A percentile compares a stretch with the other conserved stretches of the same genome.
These are phyloP conservation scores for Chlorodrepanis virens DNA, from an alignment of 2,113 vertebrate species.

Conservation along the genomic window DNA sequence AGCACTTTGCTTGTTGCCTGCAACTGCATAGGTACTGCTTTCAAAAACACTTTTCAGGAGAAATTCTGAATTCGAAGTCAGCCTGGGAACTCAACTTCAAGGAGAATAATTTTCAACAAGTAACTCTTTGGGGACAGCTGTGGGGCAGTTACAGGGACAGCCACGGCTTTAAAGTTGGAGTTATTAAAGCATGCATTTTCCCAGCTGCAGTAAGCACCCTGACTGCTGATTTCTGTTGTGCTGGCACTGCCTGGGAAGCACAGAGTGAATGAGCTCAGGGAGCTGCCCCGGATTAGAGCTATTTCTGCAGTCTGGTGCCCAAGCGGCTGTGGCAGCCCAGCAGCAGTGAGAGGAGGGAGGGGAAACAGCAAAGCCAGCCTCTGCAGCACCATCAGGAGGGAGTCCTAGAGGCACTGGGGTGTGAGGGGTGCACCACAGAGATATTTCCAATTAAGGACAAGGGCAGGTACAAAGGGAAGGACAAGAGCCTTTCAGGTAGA, in stretches of 20 bases:
- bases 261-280: accelerated
- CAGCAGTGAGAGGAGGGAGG: neutral
- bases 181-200: neutral
- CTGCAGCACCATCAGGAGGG: accelerated
- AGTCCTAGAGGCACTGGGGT: neutral
- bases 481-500: neutral
- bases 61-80: neutral
- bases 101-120: neutral
- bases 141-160: neutral
- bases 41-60: neutral
- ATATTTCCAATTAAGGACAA: neutral
- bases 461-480: neutral
- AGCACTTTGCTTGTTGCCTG: neutral
- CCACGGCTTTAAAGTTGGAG: neutral
- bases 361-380: neutral
- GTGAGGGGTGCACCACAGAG: neutral
- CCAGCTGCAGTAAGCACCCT: neutral
- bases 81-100: neutral
- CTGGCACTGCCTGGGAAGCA: neutral
- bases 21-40: neutral
- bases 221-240: neutral
- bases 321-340: neutral
- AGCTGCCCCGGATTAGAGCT: neutral
- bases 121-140: neutral
- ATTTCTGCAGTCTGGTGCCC: neutral